Percentiles rank a stretch among this genome's conserved stretches.
Conservation (phyloP, 2,797 vertebrate species). For the Ciconia nigra region DNA sequence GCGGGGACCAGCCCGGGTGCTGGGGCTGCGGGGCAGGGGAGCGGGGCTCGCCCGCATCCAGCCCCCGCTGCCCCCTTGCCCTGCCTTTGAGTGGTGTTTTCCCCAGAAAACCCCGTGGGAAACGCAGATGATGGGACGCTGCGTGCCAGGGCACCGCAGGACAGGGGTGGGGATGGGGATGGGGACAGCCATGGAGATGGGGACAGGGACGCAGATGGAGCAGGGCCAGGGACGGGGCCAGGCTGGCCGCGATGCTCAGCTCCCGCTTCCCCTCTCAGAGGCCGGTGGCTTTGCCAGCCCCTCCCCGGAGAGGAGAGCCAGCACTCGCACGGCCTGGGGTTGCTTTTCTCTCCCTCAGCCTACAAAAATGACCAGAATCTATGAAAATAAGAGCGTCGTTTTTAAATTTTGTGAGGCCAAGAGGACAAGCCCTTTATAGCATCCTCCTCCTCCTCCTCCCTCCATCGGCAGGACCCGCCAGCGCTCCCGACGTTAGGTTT, state of each 20-base stretch:
- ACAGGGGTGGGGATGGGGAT: neutral
- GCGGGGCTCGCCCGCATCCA: accelerated
- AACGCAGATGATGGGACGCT: neutral
- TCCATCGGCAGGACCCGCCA: neutral
- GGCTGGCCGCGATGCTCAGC: neutral
- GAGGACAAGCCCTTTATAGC: neutral
- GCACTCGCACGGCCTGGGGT: neutral
- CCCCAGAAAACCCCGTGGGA: neutral
- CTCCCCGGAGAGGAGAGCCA: neutral
- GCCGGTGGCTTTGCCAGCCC: accelerated
- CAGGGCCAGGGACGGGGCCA: neutral
- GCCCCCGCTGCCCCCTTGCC: neutral
- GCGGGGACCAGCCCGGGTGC: accelerated
- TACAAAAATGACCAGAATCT: neutral
- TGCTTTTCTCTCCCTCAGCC: neutral
- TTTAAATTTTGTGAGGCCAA: neutral
- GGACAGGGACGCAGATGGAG: neutral
- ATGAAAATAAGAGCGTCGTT: neutral
- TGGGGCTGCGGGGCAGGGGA: neutral
- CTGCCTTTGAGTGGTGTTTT: neutral
- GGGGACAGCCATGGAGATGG: too few relatives aligned
- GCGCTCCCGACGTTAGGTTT: accelerated
- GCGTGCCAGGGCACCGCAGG: accelerated
- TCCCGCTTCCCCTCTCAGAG: neutral
- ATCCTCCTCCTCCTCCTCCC: neutral